Conservation (phyloP, 92 coral and sea anemone species). For the Nematostella vectensis region DNA sequence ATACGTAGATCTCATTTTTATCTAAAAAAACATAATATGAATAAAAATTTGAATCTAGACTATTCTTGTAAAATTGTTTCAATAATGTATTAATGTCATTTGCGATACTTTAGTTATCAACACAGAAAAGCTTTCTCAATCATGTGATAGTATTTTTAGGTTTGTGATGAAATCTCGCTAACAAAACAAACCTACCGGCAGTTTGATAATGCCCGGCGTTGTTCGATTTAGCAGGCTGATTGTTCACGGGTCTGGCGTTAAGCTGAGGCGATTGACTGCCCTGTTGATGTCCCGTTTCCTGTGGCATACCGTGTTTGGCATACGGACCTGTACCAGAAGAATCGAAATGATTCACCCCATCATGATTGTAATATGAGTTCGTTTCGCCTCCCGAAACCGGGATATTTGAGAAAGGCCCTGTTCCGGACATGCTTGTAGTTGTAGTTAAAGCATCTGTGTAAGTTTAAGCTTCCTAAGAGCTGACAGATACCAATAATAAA, state of each 20-base stretch:
- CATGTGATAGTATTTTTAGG: too few species aligned
- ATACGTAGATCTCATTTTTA: too few species aligned
- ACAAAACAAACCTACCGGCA: too few species aligned
- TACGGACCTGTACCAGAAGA: constrained; percentile 18
- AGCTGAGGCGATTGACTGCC: neutral
- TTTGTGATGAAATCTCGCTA: too few species aligned
- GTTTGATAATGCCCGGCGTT: too few species aligned
- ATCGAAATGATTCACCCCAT: constrained; percentile 54
- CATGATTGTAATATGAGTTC: constrained; percentile 56
- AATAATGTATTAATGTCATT: too few species aligned
- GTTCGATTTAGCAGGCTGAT: neutral
- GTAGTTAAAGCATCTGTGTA: constrained; percentile 24
- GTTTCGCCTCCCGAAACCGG: constrained; percentile 68
- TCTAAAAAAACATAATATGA: too few species aligned
- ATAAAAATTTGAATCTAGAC: too few species aligned
- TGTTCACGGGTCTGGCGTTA: neutral
- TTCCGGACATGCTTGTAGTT: constrained; percentile 70
- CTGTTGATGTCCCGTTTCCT: constrained; percentile 14
- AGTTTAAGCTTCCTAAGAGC: too few species aligned
- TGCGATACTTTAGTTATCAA: too few species aligned
- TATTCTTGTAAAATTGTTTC: too few species aligned
- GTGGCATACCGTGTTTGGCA: constrained; percentile 49
- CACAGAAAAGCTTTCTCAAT: too few species aligned
- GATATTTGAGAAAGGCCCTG: constrained; percentile 49
- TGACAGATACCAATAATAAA: constrained; percentile 15